Evolutionary conservation across 1,140 invertebrate genomes (phyloP), one percentile per base, ranked within the genome.

Genomic region (Radopholus similis): DNA sequence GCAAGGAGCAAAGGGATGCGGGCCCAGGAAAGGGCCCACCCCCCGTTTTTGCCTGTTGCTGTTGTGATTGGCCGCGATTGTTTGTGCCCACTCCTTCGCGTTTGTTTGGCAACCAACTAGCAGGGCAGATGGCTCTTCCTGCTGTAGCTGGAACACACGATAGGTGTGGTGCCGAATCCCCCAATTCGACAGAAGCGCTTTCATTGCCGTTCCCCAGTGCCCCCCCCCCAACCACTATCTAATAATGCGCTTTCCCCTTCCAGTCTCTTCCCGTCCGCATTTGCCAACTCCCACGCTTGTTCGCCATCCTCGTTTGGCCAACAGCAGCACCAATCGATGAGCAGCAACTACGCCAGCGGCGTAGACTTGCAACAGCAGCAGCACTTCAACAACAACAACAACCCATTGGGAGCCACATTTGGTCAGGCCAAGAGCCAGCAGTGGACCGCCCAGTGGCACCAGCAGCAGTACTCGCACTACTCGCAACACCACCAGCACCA

Each of bases 401-500:
- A 23, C 18, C 32, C 40, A 23, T 23, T 23, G 21, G 47, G 47
- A 28, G 9, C n/a, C 5, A 28, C 26, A 42, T 15, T 47, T 60
- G 15, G 28, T 40, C 38, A 49, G 47, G 18, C 3, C 26, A 15
- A 15, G 35, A 62, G n/a, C 32, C 28, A 47, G 11, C 47, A 51
- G 30, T 51, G n/a, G 47, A 26, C 18, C 26, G n/a, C 49, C 9
- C 26, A 47, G 44, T 64, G 47, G 23, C 34, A 55, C 34, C 40
- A 44, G 58, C 32, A 66, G 32, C 30, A 21, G 35, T 13, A 55
- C 35, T 5, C 18, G 9, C 26, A 63, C 23, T 32, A 23, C 23
- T 64, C 28, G 21, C 40, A 60, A 18, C 34, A 68, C 51, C 47
- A 38, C 97, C 97, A 93, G 91, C 92, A 77, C 90, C 92, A 64